These are phyloP conservation scores for Drosophila sp. DNA, from an alignment of 1,140 invertebrate genomes.

Conservation along the genomic window DNA sequence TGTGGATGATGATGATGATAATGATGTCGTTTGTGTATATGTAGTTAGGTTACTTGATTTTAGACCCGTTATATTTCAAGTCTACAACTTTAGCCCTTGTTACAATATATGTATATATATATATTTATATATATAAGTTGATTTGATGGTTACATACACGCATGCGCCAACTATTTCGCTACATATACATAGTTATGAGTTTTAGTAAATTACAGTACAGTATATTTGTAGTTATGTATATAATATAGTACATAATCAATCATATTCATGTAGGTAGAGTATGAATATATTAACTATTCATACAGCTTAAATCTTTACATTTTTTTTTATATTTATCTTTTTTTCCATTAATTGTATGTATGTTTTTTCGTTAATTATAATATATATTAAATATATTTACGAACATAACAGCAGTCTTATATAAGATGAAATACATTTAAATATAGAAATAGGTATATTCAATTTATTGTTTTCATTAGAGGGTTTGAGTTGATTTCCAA, in stretches of 20 bases:
- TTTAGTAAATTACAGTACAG: conserved; percentile 77
- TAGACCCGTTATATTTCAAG: conserved; percentile 52
- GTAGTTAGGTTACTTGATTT: conserved; percentile 38
- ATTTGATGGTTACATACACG: conserved; percentile 52
- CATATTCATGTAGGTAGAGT: conserved; percentile 61
- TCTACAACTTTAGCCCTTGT: conserved; percentile 49
- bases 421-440: conserved; percentile 82
- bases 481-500: conserved; percentile 68
- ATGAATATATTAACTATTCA: conserved; percentile 68
- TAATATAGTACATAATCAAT: conserved; percentile 53
- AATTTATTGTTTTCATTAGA: conserved; percentile 82
- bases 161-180: conserved; percentile 66
- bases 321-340: conserved; percentile 53
- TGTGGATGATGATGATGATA: conserved; percentile 56
- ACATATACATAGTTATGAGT: conserved; percentile 66
- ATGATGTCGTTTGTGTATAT: conserved; percentile 35
- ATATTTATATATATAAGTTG: conserved; percentile 38
- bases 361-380: conserved; percentile 77
- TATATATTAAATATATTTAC: conserved; percentile 84
- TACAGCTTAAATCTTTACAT: conserved; percentile 31
- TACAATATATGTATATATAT: conserved; percentile 22
- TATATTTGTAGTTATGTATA: conserved; percentile 46
- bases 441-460: conserved; percentile 67
- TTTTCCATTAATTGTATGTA: conserved; percentile 46
- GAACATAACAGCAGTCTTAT: conserved; percentile 85